Conservation (phyloP, 2,888 invertebrate genomes). For the Dasysyrphus tricinctus region DNA sequence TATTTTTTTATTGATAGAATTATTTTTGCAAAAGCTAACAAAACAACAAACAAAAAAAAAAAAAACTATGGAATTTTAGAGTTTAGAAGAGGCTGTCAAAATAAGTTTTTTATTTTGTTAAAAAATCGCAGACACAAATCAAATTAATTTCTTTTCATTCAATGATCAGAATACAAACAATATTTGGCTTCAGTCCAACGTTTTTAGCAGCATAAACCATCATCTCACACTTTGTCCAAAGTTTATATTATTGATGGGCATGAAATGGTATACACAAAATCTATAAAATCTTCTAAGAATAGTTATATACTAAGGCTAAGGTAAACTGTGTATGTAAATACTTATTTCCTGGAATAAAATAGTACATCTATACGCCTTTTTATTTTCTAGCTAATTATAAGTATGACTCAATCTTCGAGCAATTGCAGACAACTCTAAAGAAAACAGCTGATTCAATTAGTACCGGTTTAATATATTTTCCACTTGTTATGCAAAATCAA, state of each 20-base stretch:
- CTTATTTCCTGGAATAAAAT: neutral
- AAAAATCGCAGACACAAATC: neutral
- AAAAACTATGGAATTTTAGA: neutral
- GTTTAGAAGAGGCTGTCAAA: neutral
- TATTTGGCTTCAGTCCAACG: neutral
- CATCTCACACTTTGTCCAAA: neutral
- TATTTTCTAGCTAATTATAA: neutral
- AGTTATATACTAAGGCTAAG: neutral
- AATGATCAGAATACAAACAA: neutral
- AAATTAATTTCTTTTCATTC: neutral
- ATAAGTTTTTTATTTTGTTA: neutral
- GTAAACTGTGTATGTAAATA: neutral
- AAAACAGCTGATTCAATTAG: conserved; percentile 9
- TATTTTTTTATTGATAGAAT: neutral
- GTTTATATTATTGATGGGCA: neutral
- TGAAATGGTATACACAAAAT: neutral
- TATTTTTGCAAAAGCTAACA: neutral
- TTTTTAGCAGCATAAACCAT: neutral
- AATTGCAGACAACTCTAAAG: neutral
- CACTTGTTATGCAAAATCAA: neutral
- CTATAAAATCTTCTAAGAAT: neutral
- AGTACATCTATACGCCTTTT: neutral
- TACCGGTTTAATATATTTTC: neutral
- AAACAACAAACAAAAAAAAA: neutral
- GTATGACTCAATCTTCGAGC: neutral